A percentile compares a stretch with the other conserved stretches of the same genome.
Evolutionary conservation across 2,888 invertebrate species (phyloP).

Genomic region (Cremastobaeus sp.): DNA sequence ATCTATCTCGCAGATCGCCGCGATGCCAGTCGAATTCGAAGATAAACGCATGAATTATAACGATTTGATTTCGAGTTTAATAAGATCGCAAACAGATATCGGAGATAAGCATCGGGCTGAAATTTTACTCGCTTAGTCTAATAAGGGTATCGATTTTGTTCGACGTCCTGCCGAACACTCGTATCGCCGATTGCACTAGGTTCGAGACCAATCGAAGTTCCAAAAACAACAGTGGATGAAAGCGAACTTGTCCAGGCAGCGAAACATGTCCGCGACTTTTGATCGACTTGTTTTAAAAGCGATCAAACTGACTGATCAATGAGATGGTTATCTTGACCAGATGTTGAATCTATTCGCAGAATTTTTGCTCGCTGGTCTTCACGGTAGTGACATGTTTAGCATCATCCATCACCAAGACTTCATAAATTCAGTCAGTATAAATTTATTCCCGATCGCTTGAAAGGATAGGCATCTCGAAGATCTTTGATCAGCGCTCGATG

Average conservation of each 20-base stretch:
- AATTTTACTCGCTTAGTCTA: slow-evolving; percentile 19
- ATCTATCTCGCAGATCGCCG: not conserved
- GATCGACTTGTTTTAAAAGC: slow-evolving; percentile 16
- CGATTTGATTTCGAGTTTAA: slow-evolving; percentile 25
- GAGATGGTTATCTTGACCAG: slow-evolving; percentile 41
- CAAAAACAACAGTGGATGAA: not conserved
- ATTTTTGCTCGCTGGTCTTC: slow-evolving; percentile 25
- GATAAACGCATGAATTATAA: slow-evolving; percentile 29
- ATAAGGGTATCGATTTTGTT: slow-evolving; percentile 15
- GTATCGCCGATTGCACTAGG: slow-evolving; percentile 5
- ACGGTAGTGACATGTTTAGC: slow-evolving; percentile 50
- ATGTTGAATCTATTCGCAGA: slow-evolving; percentile 40
- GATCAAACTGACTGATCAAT: slow-evolving; percentile 38
- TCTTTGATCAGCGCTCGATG: slow-evolving; percentile 13
- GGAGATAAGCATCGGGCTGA: slow-evolving; percentile 8
- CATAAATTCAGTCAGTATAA: slow-evolving; percentile 38
- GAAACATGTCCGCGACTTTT: slow-evolving; percentile 10
- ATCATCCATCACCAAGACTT: slow-evolving; percentile 42
- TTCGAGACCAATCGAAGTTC: not conserved
- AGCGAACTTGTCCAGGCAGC: slow-evolving; percentile 8
- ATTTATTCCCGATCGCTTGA: slow-evolving; percentile 41
- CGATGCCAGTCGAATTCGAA: slow-evolving; percentile 2
- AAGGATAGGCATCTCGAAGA: slow-evolving; percentile 24
- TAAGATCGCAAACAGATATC: slow-evolving; percentile 19
- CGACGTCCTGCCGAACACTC: not conserved